phyloP scores from a whole-genome alignment of 2,113 vertebrate genomes.

The Spheniscus mendiculus region DNA sequence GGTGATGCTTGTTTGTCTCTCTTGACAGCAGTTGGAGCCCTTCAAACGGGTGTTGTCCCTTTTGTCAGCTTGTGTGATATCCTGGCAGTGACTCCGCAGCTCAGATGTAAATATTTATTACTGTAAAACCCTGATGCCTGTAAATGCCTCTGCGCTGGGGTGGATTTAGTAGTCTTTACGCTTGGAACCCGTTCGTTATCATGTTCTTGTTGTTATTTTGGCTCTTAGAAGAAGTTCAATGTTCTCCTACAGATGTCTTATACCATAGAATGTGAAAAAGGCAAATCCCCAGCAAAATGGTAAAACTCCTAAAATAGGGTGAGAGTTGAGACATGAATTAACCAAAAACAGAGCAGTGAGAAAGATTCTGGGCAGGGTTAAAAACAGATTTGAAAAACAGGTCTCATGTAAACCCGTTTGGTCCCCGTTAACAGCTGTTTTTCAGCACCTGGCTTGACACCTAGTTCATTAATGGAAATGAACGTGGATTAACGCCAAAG shows the following conservation, averaged over 20 bases:
- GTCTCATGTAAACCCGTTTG: neutral
- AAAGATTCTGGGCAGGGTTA: neutral
- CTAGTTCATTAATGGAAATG: neutral
- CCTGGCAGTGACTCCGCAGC: neutral
- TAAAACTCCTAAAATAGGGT: neutral
- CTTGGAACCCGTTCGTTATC: neutral
- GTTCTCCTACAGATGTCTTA: neutral
- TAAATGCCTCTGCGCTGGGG: neutral
- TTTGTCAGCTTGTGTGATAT: neutral
- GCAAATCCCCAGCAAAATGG: neutral
- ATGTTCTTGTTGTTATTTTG: neutral
- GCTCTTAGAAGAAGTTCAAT: neutral
- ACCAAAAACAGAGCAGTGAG: neutral
- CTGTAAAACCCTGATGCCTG: neutral
- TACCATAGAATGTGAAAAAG: neutral
- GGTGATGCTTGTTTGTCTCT: conserved; percentile 28
- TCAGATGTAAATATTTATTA: neutral
- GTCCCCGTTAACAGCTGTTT: neutral
- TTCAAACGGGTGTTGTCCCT: neutral
- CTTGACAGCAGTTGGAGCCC: neutral
- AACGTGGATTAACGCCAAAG: neutral
- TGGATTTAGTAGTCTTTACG: neutral
- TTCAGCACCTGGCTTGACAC: conserved; percentile 3
- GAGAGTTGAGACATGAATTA: neutral
- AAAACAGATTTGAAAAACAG: neutral